phyloP scores from a whole-genome alignment of 2,888 invertebrate genomes.

The Mesorhabditis belari region DNA sequence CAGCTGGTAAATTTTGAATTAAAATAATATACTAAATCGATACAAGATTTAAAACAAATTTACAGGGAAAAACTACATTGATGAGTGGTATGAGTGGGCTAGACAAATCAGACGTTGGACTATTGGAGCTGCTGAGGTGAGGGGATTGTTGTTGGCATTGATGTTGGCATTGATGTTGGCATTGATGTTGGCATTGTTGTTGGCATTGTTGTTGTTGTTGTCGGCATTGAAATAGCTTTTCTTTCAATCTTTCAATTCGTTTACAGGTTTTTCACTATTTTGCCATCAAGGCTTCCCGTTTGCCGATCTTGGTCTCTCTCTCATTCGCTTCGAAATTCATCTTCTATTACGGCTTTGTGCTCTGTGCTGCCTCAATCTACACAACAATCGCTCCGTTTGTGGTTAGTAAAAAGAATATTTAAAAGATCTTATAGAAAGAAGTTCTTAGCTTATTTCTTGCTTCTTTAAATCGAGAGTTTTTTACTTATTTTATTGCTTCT shows the following conservation, averaged over 20 bases:
- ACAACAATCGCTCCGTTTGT: conserved; percentile 38
- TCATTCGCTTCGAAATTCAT: conserved; percentile 40
- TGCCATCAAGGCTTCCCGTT: conserved; percentile 39
- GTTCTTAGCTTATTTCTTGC: background rate
- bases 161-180: background rate
- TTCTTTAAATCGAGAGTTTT: background rate
- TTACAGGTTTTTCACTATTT: conserved; percentile 44
- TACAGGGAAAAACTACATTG: conserved; percentile 25
- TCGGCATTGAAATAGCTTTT: too few relatives aligned
- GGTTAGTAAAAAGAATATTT: conserved; percentile 12
- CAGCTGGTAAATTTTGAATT: conserved; percentile 17
- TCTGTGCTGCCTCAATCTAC: conserved; percentile 44
- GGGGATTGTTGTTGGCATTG: background rate
- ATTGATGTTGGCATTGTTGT: too few relatives aligned
- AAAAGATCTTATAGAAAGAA: background rate
- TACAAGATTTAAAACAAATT: background rate
- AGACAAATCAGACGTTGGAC: conserved; percentile 46
- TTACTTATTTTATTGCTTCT: background rate
- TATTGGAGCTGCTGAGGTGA: conserved; percentile 46
- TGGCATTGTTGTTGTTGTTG: too few relatives aligned
- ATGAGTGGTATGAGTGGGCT: conserved; percentile 48
- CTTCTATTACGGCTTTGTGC: conserved; percentile 44
- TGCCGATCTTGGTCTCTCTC: conserved; percentile 33
- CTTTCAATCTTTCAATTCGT: too few relatives aligned
- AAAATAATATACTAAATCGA: conserved; percentile 13